Percentiles rank a stretch among this genome's conserved stretches.
phyloP scores from a whole-genome alignment of 1,140 invertebrate species.

The Monochamus saltuarius region DNA sequence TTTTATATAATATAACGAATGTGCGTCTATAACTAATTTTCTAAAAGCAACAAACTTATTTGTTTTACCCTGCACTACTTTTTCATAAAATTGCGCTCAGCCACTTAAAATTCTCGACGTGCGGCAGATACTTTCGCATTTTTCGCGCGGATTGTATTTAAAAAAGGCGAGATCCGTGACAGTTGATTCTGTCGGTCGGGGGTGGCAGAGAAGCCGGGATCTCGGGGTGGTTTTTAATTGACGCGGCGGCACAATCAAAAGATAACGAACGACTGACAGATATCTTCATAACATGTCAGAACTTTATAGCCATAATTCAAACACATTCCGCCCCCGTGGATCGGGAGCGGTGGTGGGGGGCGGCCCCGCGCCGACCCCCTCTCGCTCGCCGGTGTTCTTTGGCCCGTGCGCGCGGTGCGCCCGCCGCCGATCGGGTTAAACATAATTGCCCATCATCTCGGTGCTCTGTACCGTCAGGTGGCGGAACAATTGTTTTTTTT shows the following conservation, averaged over 20 bases:
- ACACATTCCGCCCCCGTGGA: constrained; percentile 25
- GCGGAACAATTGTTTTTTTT: not conserved
- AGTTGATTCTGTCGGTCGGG: not conserved
- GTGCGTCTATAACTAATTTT: too few species aligned
- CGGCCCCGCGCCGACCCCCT: constrained; percentile 3
- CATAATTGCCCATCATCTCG: constrained; percentile 9
- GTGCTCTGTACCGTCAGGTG: not conserved
- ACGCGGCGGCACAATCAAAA: constrained; percentile 11
- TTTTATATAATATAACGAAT: too few species aligned
- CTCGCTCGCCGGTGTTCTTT: constrained; percentile 16
- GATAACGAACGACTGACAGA: constrained; percentile 23
- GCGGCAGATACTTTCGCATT: too few species aligned
- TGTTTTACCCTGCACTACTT: too few species aligned
- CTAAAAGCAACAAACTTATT: too few species aligned
- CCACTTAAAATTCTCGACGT: too few species aligned
- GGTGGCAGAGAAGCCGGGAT: not conserved
- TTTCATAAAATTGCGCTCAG: too few species aligned
- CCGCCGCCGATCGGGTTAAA: constrained; percentile 10
- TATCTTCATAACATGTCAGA: constrained; percentile 32
- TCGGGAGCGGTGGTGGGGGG: constrained; percentile 20
- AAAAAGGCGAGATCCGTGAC: too few species aligned
- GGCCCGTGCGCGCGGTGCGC: constrained; percentile 10
- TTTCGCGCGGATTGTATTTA: too few species aligned
- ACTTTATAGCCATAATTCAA: constrained; percentile 41
- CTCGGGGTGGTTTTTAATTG: not conserved